phyloP scores from a whole-genome alignment of 1,140 invertebrate genomes.

The Neodiprion virginianus region DNA sequence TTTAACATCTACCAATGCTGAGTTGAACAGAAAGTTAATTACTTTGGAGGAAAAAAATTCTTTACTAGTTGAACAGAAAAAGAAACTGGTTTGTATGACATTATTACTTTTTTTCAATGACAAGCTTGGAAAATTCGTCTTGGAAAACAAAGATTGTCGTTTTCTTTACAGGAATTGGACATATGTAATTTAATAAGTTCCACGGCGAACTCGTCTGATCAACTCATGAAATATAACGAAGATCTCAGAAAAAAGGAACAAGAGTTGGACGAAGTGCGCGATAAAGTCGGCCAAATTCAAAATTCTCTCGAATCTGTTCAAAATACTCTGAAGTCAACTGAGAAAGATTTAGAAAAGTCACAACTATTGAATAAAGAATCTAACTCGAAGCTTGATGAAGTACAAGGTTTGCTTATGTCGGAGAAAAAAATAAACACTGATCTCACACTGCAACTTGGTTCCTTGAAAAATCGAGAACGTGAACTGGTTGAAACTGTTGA shows the following conservation, averaged over 20 bases:
- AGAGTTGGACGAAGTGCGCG: constrained; percentile 59
- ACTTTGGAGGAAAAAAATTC: constrained; percentile 53
- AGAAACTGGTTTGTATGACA: constrained; percentile 52
- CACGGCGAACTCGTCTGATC: constrained; percentile 57
- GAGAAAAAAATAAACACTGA: constrained; percentile 37
- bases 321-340: constrained; percentile 39
- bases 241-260: constrained; percentile 60
- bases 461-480: constrained; percentile 33
- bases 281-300: constrained; percentile 61
- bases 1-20: constrained; percentile 47
- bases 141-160: constrained; percentile 14
- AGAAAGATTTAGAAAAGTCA: constrained; percentile 34
- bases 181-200: constrained; percentile 52
- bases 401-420: constrained; percentile 34
- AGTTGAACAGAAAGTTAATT: constrained; percentile 50
- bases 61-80: constrained; percentile 52
- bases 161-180: constrained; percentile 52
- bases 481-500: constrained; percentile 29
- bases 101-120: constrained; percentile 17
- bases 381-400: constrained; percentile 31
- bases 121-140: constrained; percentile 11
- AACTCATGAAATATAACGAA: constrained; percentile 61
- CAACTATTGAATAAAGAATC: constrained; percentile 34
- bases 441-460: constrained; percentile 30
- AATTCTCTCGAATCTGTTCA: constrained; percentile 47